Evolutionary conservation across 2,797 vertebrate genomes (phyloP).

Genomic region (Xiphophorus birchmanni): DNA sequence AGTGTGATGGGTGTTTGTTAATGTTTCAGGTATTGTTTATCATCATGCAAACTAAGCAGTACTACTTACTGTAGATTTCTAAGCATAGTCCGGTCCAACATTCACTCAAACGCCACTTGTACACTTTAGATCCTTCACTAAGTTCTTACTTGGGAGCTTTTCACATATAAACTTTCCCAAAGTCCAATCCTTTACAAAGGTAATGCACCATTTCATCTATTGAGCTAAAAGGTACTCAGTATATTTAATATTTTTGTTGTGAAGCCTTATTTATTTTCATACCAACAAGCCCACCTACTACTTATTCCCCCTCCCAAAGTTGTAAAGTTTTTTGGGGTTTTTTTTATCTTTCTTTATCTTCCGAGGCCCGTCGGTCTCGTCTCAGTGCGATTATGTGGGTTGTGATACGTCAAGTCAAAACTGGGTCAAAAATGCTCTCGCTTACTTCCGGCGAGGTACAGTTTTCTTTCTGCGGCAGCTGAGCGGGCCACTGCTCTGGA

Average conservation of each 20-base stretch:
- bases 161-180: neutral
- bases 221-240: neutral
- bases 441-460: conserved; percentile 23
- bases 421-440: conserved; percentile 45
- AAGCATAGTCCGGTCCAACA: neutral
- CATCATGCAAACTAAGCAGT: neutral
- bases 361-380: conserved; percentile 24
- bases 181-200: neutral
- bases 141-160: neutral
- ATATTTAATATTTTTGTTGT: conserved; percentile 17
- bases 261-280: conserved; percentile 40
- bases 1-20: neutral
- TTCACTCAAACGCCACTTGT: neutral
- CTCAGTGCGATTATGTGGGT: conserved; percentile 31
- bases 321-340: conserved; percentile 40
- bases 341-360: conserved; percentile 52
- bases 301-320: conserved; percentile 42
- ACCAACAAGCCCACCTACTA: conserved; percentile 46
- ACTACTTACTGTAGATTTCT: neutral
- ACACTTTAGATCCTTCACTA: neutral
- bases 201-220: conserved; percentile 11
- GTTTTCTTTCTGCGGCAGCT: conserved; percentile 10
- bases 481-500: neutral
- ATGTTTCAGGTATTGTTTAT: neutral
- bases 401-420: conserved; percentile 34